phyloP scores from a whole-genome alignment of 2,113 vertebrate genomes.

The Coryphaenoides rupestris region DNA sequence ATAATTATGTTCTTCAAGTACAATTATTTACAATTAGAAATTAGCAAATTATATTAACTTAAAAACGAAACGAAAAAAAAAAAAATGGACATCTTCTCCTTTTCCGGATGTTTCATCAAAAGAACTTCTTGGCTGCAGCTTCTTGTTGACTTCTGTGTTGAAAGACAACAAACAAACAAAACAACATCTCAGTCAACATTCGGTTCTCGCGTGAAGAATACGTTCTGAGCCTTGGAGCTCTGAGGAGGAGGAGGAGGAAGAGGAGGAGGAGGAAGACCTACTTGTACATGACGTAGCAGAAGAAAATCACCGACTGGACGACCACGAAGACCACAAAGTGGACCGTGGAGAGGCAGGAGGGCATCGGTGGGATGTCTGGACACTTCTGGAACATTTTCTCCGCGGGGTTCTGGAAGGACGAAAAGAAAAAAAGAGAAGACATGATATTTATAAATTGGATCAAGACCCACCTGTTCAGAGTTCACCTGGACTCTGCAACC shows the following conservation, averaged over 20 bases:
- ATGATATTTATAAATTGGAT: neutral
- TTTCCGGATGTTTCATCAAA: slow-evolving; percentile 78
- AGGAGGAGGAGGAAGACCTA: slow-evolving; percentile 65
- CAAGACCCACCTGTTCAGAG: too few relatives aligned
- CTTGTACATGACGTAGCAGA: slow-evolving; percentile 94
- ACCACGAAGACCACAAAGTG: slow-evolving; percentile 89
- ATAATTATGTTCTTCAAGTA: slow-evolving; percentile 55
- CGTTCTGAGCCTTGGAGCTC: neutral
- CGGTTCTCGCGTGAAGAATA: neutral
- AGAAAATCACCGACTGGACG: slow-evolving; percentile 84
- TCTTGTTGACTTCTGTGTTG: slow-evolving; percentile 91
- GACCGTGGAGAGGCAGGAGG: slow-evolving; percentile 84
- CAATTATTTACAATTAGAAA: slow-evolving; percentile 74
- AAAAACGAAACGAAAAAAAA: slow-evolving; percentile 43
- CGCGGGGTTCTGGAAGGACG: slow-evolving; percentile 71
- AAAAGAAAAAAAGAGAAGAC: neutral
- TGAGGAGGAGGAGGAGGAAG: too few relatives aligned
- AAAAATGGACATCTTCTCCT: slow-evolving; percentile 65
- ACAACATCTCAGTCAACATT: neutral
- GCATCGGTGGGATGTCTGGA: slow-evolving; percentile 83
- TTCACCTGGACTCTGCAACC: too few relatives aligned
- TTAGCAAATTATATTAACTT: slow-evolving; percentile 35
- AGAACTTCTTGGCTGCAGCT: slow-evolving; percentile 99
- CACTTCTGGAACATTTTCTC: slow-evolving; percentile 82
- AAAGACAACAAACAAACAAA: slow-evolving; percentile 29